These are phyloP conservation scores for Heptranchias perlo DNA, from an alignment of 2,113 vertebrate species.

Conservation along the genomic window DNA sequence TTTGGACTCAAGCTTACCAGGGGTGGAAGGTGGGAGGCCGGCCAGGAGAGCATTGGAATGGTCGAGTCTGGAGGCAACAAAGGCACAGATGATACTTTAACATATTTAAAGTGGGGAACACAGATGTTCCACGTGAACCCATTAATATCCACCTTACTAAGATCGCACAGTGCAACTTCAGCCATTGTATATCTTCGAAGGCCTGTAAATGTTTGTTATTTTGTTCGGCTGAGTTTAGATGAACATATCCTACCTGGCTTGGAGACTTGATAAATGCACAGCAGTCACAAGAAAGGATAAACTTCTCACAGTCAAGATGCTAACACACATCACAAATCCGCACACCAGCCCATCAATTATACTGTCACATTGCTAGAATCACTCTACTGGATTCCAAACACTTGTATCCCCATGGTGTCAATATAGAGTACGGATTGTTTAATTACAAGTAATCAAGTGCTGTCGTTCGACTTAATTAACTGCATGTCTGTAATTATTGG, in stretches of 20 bases:
- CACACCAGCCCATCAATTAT: not conserved
- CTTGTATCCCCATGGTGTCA: not conserved
- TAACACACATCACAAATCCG: not conserved
- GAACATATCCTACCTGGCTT: not conserved
- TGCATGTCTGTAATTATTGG: not conserved
- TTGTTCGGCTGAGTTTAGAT: not conserved
- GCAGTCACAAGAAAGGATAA: not conserved
- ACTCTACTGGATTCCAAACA: not conserved
- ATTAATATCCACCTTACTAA: too few relatives aligned
- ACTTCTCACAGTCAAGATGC: not conserved
- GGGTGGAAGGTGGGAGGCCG: not conserved
- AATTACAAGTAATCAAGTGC: not conserved
- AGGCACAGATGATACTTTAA: not conserved
- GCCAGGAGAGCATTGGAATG: not conserved
- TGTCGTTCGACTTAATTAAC: constrained; percentile 26
- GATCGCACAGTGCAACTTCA: not conserved
- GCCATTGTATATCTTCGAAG: not conserved
- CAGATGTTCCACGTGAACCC: too few relatives aligned
- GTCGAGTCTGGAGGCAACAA: not conserved
- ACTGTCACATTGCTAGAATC: not conserved
- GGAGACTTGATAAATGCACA: not conserved
- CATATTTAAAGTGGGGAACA: not conserved
- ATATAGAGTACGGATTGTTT: not conserved
- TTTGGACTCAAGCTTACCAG: not conserved
- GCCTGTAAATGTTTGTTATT: not conserved